Evolutionary conservation across 2,113 vertebrate genomes (phyloP), one percentile per base, ranked within the genome.

Genomic region (Hemibagrus wyckioides): DNA sequence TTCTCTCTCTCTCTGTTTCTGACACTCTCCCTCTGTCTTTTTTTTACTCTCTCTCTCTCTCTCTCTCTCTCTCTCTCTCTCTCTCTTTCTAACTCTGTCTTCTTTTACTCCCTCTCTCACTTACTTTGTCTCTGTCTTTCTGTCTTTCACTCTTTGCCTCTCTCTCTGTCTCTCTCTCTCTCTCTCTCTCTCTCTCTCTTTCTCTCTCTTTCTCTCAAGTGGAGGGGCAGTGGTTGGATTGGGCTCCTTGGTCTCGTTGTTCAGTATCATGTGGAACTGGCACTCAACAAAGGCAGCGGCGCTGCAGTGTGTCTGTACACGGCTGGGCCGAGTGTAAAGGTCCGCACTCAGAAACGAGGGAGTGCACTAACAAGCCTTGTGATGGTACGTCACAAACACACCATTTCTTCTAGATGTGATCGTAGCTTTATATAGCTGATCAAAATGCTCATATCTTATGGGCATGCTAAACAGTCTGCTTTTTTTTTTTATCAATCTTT

Each of bases 221-320:
- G 95, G 98, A 99, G 94, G 97, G 98, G 90, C 97, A 98, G 95
- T 99, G 98, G 98, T 93, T 97, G 95, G 97, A 97, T 91, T 99
- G 98, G 98, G 96, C 97, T 76, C 92, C 96, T 30, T 99, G 98
- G 98, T 96, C 96, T 85, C 94, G 90, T 39, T 99, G 98, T 92
- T 98, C 97, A 4, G 95, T 97, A 21, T 97, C 97, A 41, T 99
- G 98, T 52, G 96, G 96, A 94, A 96, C 95, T 0, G 98, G 98
- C 54, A 96, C 95, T 30, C 96, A 99, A 94, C 96, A 98, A 94
- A 96, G 97, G 86, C 97, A 95, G 92, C 95, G 98, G 77, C 95
- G 95, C 85, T 99, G 98, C 95, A 97, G 97, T 7, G 94, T 96
- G n/a, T 95, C 97, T 0, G 96, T 96, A 86, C 98, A 97, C 6